phyloP scores from a whole-genome alignment of 2,888 invertebrate genomes.

The Cylindroiulus punctatus region DNA sequence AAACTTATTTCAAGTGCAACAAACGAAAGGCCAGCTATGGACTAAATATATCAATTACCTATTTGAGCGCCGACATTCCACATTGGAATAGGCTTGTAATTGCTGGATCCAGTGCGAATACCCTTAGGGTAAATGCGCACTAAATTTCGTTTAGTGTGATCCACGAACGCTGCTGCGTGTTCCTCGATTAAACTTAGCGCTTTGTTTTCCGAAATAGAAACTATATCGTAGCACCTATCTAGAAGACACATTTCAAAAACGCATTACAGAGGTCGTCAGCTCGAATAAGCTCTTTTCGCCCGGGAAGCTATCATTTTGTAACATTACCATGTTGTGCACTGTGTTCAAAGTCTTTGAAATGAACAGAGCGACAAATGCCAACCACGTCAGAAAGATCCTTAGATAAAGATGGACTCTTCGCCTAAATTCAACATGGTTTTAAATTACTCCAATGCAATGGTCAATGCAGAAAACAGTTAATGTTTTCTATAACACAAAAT shows the following conservation, averaged over 20 bases:
- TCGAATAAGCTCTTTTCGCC: background rate
- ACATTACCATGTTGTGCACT: conserved; percentile 62
- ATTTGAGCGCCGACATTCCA: conserved; percentile 73
- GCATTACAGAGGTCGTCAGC: background rate
- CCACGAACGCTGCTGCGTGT: conserved; percentile 65
- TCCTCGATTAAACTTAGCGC: conserved; percentile 66
- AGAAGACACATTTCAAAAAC: conserved; percentile 51
- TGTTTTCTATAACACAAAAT: too few species aligned
- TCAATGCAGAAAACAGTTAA: too few species aligned
- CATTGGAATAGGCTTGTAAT: conserved; percentile 70
- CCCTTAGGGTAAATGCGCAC: conserved; percentile 70
- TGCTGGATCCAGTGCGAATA: conserved; percentile 71
- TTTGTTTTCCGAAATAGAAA: conserved; percentile 69
- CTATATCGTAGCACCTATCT: conserved; percentile 68
- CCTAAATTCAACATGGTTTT: background rate
- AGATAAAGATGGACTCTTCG: conserved; percentile 58
- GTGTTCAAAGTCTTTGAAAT: conserved; percentile 65
- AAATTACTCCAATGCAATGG: too few species aligned
- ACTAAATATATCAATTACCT: conserved; percentile 62
- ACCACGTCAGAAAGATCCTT: conserved; percentile 66
- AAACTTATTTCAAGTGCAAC: too few species aligned
- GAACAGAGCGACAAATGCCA: conserved; percentile 66
- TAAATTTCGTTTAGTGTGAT: conserved; percentile 67
- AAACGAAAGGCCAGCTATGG: too few species aligned
- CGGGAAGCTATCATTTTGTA: background rate